Evolutionary conservation across 2,888 invertebrate species (phyloP).

Genomic region (Scelioninae gen. 2): DNA sequence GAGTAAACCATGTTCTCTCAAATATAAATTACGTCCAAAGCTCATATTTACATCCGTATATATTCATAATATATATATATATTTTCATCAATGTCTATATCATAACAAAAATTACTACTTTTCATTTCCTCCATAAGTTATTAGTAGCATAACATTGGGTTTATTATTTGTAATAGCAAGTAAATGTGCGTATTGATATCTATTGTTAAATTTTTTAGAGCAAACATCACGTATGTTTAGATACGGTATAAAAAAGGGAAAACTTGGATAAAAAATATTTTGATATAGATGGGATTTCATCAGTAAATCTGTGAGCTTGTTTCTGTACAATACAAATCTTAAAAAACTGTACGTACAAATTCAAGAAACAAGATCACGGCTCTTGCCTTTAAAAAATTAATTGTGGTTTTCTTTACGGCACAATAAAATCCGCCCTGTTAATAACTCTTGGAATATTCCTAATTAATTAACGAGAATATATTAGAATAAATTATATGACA

Average conservation of each 20-base stretch:
- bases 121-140: slow-evolving; percentile 44
- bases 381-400: slow-evolving; percentile 51
- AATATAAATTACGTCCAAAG: slow-evolving; percentile 63
- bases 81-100: slow-evolving; percentile 50
- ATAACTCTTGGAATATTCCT: slow-evolving; percentile 68
- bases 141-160: slow-evolving; percentile 41
- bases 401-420: slow-evolving; percentile 47
- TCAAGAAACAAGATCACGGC: slow-evolving; percentile 47
- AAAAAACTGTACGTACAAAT: too few relatives aligned
- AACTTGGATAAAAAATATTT: slow-evolving; percentile 35
- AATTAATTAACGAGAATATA: slow-evolving; percentile 62
- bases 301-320: slow-evolving; percentile 34
- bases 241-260: slow-evolving; percentile 8
- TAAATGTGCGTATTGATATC: slow-evolving; percentile 30
- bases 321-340: slow-evolving; percentile 42
- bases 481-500: slow-evolving; percentile 61
- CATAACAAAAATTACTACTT: not conserved
- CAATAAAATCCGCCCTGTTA: slow-evolving; percentile 68
- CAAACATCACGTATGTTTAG: slow-evolving; percentile 5
- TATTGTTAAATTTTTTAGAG: slow-evolving; percentile 49
- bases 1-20: slow-evolving; percentile 67
- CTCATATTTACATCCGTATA: slow-evolving; percentile 56
- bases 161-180: slow-evolving; percentile 24
- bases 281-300: slow-evolving; percentile 16
- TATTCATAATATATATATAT: slow-evolving; percentile 34